Evolutionary conservation across 2,888 invertebrate genomes (phyloP), one percentile per base, ranked within the genome.

Genomic region (Fabriciana adippe): DNA sequence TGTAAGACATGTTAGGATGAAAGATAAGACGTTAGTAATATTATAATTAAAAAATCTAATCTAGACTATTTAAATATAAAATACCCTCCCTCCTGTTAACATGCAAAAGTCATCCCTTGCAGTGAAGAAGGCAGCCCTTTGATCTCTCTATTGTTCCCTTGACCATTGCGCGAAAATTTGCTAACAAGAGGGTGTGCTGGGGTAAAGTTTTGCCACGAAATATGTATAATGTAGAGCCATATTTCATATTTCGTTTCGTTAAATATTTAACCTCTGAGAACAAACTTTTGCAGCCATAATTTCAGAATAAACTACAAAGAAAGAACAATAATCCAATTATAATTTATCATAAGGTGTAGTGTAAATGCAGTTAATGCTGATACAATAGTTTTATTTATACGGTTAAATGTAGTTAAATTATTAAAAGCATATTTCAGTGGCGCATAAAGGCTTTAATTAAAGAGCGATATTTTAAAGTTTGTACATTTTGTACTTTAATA

Each of bases 141-240:
- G 84, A 85, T 85, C 84, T 85, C 79, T 59, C 79, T 84, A 88
- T 87, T 87, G 85, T 87, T 84, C 81, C 78, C 83, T 82, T 88
- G 87, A 85, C 87, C 84, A 75, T 81, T 81, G 76, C 75, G 77
- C 74, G 78, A 74, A 84, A 87, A 88, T 85, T 84, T 84, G 80
- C 79, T 78, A 76, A 73, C 77, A 79, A 74, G 70, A 74, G 67
- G 72, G 75, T 76, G 79, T 84, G 83, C 84, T 75, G 73, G 82
- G 79, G 84, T 81, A 78, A 67, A 57, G 61, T 64, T 61, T 67
- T 31, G 31, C 41, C 21, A 15, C 47, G 55, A 64, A 64, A 67
- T 69, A 55, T 69, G 55, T 59, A 64, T 57, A 59, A 55, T 18
- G 59, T 35, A 41, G 41, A 53, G 51, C 53, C 35, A 61, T 53